These are phyloP conservation scores for Philopedon plagiatum DNA, from an alignment of 2,888 invertebrate genomes.

Conservation along the genomic window DNA sequence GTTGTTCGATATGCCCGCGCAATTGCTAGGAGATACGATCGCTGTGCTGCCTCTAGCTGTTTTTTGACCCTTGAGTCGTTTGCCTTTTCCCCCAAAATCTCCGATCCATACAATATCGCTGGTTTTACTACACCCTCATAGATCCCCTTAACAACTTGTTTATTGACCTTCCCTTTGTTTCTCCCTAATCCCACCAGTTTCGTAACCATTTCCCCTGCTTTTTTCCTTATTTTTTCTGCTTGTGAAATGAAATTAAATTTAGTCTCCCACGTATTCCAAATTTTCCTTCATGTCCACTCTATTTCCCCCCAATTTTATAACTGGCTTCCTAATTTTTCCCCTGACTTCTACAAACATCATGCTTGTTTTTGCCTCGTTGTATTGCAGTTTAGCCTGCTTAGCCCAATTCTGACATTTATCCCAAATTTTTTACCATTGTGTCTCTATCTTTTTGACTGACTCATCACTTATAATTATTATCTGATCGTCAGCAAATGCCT, in stretches of 20 bases:
- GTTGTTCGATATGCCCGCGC: conserved; percentile 50
- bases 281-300: neutral
- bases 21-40: conserved; percentile 47
- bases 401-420: conserved; percentile 45
- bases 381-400: conserved; percentile 35
- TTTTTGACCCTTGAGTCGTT: conserved; percentile 36
- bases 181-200: neutral
- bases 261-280: no score
- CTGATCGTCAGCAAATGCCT: conserved; percentile 49
- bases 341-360: conserved; percentile 38
- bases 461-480: conserved; percentile 44
- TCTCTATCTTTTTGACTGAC: conserved; percentile 42
- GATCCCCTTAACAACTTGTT: neutral
- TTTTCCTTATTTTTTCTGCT: neutral
- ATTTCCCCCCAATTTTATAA: conserved; percentile 25
- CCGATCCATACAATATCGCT: conserved; percentile 45
- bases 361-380: conserved; percentile 50
- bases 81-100: conserved; percentile 51
- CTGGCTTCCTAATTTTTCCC: conserved; percentile 27
- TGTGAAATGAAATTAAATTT: conserved; percentile 32
- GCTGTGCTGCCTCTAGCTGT: conserved; percentile 45
- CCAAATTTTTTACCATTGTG: conserved; percentile 46
- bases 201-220: neutral
- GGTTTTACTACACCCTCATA: conserved; percentile 31
- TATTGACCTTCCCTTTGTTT: conserved; percentile 6